Base-by-base conservation (phyloP, 2,888 invertebrate species). In the Agriopis leucophaearia region DNA sequence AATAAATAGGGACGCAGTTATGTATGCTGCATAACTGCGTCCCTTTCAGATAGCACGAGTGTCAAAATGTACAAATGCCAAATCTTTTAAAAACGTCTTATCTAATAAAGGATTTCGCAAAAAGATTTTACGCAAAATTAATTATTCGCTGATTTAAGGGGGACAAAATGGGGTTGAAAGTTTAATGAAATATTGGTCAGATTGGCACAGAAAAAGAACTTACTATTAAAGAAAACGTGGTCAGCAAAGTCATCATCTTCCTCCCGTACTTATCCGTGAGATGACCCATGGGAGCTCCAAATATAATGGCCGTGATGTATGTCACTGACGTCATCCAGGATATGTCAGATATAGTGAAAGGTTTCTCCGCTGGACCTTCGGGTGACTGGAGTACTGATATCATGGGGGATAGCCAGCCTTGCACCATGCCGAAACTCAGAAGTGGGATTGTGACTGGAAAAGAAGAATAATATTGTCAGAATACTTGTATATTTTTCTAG, bases 391-490 rank as follows among this genome's bases (percentile, higher is more conserved):
- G 88, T 15, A 85, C 78, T 0, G 90, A 86, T 56, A 92, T 86
- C 93, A 93, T 94, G n/a, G 93, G 93, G 0, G 93, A 93, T 47
- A 94, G 61, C 93, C 93, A 93, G 40, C 93, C 93, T 71, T 93
- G 93, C 27, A 92, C 86, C 93, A 93, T 93, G 51, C 93, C 93
- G 78, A 93, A 93, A 74, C 87, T 92, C 6, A 93, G 79, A 5
- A 93, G 81, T 0, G 93, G 93, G 13, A 93, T 90, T 8, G 93
- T 93, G 63, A 93, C 93, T 93, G 87, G 16, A 63, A 63, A 58
- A 8, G 54, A 52, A 15, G 44, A 35, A 38, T 12, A 2, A 36
- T 62, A n/a, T 55, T 12, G 40, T n/a, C 5, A 45, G 45, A 15
- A 4, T 0, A 0, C 45, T 15, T 8, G 5, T 13, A 4, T 44